phyloP scores from a whole-genome alignment of 2,888 invertebrate species.

The Cryptops parisi region DNA sequence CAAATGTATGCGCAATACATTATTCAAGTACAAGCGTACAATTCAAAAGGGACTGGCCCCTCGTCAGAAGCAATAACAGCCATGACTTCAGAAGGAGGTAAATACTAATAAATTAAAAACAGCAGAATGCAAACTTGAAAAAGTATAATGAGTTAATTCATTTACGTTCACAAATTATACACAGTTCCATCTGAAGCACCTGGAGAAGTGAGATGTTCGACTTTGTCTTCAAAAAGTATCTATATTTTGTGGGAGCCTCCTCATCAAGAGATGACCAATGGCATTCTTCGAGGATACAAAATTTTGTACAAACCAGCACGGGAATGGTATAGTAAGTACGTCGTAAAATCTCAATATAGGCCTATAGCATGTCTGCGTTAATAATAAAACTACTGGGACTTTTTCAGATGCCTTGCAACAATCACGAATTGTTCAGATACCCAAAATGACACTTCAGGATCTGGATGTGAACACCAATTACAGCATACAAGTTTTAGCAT shows the following conservation, averaged over 20 bases:
- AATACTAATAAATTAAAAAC: neutral
- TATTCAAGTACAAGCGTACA: conserved; percentile 8
- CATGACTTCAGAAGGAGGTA: conserved; percentile 13
- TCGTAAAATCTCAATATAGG: neutral
- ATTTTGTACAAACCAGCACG: conserved; percentile 6
- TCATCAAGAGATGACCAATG: neutral
- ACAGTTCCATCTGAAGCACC: conserved; percentile 8
- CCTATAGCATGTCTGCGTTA: neutral
- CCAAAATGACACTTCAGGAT: conserved; percentile 16
- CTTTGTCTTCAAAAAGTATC: too few relatives aligned
- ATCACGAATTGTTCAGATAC: neutral
- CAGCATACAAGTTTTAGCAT: conserved; percentile 32
- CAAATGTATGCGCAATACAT: conserved; percentile 8
- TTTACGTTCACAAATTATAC: too few relatives aligned
- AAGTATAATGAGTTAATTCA: too few relatives aligned
- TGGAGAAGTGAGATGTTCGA: conserved; percentile 6
- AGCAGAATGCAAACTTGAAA: too few relatives aligned
- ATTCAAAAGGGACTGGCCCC: conserved; percentile 4
- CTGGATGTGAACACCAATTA: conserved; percentile 30
- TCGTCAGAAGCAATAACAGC: conserved; percentile 1
- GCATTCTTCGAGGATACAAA: conserved; percentile 12
- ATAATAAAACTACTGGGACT: neutral
- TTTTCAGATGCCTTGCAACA: neutral
- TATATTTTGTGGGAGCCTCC: conserved; percentile 10
- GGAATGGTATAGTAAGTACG: conserved; percentile 8